These are phyloP conservation scores for Ctenoplectra terminalis DNA, from an alignment of 1,140 invertebrate species.

Conservation along the genomic window DNA sequence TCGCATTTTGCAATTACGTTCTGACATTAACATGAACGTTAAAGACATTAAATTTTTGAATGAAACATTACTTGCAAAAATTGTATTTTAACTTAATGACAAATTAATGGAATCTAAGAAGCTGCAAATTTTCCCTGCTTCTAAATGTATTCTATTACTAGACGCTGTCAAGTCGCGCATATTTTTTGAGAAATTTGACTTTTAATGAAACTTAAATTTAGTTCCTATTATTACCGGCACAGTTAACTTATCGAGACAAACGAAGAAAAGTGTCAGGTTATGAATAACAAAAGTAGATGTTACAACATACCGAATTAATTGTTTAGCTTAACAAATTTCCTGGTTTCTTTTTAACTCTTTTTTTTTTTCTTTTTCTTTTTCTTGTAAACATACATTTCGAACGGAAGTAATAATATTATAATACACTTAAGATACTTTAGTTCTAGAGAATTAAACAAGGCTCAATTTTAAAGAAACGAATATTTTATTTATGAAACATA, in stretches of 20 bases:
- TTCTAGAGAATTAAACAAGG: background rate
- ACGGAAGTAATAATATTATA: background rate
- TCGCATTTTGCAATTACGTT: background rate
- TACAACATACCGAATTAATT: background rate
- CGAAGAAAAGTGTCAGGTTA: conserved; percentile 2
- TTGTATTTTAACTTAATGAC: conserved; percentile 12
- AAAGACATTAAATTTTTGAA: background rate
- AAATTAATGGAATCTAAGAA: background rate
- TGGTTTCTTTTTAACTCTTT: background rate
- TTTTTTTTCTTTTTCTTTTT: background rate
- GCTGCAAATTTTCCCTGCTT: background rate
- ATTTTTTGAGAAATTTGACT: conserved; percentile 16
- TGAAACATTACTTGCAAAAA: background rate
- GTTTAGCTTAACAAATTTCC: background rate
- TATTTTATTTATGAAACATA: conserved; percentile 9
- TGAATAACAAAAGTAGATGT: background rate
- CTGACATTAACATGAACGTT: too few relatives aligned
- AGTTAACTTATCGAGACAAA: conserved; percentile 9
- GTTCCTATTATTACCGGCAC: conserved; percentile 76
- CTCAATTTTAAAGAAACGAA: conserved; percentile 5
- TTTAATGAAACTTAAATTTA: conserved; percentile 65
- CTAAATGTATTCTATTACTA: background rate
- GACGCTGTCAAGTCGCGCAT: conserved; percentile 29
- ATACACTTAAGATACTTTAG: background rate
- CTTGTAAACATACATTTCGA: background rate